Percentiles rank a stretch among this genome's conserved stretches.
These are phyloP conservation scores for Drosophila bocki DNA, from an alignment of 1,140 invertebrate genomes.

Conservation along the genomic window DNA sequence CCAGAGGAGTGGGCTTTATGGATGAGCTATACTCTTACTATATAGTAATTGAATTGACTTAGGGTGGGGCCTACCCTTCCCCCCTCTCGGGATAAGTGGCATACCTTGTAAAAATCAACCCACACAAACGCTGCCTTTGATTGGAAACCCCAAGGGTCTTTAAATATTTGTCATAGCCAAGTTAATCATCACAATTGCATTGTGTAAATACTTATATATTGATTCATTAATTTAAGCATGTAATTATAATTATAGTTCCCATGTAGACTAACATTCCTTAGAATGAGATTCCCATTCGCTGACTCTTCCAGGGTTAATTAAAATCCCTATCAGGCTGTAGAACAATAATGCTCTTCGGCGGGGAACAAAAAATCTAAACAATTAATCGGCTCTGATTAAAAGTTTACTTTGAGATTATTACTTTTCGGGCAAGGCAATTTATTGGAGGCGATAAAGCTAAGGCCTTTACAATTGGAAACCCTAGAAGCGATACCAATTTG, in stretches of 20 bases:
- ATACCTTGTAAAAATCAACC: conserved; percentile 20
- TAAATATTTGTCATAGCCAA: conserved; percentile 38
- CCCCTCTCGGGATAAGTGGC: conserved; percentile 11
- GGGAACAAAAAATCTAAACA: conserved; percentile 14
- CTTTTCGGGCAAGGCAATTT: background rate
- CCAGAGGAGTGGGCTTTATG: conserved; percentile 10
- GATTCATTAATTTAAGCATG: conserved; percentile 22
- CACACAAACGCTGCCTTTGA: conserved; percentile 36
- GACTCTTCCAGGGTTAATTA: conserved; percentile 9
- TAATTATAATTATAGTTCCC: conserved; percentile 33
- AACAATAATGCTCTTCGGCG: background rate
- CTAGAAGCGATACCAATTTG: conserved; percentile 3
- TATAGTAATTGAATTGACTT: conserved; percentile 34
- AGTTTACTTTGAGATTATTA: conserved; percentile 35
- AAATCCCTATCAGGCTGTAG: conserved; percentile 9
- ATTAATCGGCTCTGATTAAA: conserved; percentile 38
- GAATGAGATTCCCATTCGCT: conserved; percentile 10
- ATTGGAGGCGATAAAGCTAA: conserved; percentile 20
- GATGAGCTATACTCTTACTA: conserved; percentile 21
- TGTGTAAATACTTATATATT: conserved; percentile 4
- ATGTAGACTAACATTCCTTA: conserved; percentile 19
- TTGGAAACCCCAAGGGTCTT: background rate
- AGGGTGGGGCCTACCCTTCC: background rate
- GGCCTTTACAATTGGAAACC: conserved; percentile 26
- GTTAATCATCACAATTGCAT: conserved; percentile 26